A percentile compares a stretch with the other conserved stretches of the same genome.
phyloP scores from a whole-genome alignment of 2,113 vertebrate genomes.

The Gnathonemus echidnorhynchus region DNA sequence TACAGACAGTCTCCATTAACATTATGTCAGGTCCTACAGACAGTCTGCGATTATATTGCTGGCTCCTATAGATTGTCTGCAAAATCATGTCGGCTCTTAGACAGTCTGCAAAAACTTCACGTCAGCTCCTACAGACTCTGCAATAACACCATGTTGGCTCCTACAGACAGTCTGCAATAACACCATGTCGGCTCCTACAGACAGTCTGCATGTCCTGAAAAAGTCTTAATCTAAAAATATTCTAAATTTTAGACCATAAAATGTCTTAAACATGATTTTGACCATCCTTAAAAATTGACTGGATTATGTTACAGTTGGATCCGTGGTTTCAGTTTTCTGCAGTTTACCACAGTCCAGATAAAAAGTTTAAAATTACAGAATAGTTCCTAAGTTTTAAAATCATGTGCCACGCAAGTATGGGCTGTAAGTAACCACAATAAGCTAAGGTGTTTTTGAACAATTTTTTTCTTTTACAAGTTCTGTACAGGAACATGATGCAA shows the following conservation, averaged over 20 bases:
- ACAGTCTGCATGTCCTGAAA: background rate
- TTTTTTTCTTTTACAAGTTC: background rate
- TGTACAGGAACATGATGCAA: background rate
- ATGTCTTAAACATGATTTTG: background rate
- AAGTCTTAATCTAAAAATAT: background rate
- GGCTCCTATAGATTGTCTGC: too few relatives aligned
- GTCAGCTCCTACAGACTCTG: background rate
- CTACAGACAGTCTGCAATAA: background rate
- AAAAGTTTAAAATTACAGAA: background rate
- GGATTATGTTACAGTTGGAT: background rate
- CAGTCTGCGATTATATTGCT: background rate
- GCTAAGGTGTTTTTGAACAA: background rate
- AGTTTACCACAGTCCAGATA: too few relatives aligned
- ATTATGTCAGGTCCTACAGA: background rate
- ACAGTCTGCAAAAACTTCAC: too few relatives aligned
- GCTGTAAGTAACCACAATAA: background rate
- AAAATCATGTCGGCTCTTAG: too few relatives aligned
- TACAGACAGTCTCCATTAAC: too few relatives aligned
- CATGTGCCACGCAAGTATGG: background rate
- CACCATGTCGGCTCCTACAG: too few relatives aligned
- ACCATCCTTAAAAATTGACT: background rate
- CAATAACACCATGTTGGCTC: rapidly evolving
- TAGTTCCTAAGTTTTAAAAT: background rate
- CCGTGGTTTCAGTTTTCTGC: background rate
- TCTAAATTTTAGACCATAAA: background rate